phyloP scores from a whole-genome alignment of 1,140 invertebrate species.

The Drosophila arawakana region DNA sequence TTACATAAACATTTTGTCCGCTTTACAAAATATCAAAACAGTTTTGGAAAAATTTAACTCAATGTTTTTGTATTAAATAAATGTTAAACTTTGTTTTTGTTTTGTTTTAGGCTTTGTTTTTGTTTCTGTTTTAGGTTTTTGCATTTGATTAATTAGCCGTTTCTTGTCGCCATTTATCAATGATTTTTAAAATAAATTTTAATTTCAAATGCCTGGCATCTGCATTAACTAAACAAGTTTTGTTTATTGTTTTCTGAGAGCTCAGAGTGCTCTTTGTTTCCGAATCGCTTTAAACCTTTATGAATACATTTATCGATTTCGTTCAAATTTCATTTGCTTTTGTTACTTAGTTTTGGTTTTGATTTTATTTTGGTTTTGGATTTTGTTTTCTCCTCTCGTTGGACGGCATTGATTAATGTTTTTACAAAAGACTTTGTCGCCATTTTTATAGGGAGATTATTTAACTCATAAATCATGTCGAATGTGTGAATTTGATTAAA shows the following conservation, averaged over 20 bases:
- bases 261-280: constrained; percentile 21
- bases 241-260: constrained; percentile 44
- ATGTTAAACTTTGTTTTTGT: constrained; percentile 12
- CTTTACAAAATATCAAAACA: background rate
- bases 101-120: constrained; percentile 24
- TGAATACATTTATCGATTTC: constrained; percentile 43
- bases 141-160: constrained; percentile 78
- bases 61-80: background rate
- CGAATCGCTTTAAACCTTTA: constrained; percentile 24
- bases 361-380: constrained; percentile 26
- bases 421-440: constrained; percentile 76
- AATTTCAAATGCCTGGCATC: constrained; percentile 46
- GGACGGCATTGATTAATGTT: constrained; percentile 62
- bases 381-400: constrained; percentile 31
- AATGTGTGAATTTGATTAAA: constrained; percentile 66
- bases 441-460: constrained; percentile 60
- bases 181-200: constrained; percentile 65
- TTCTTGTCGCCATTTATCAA: constrained; percentile 74
- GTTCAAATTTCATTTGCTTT: constrained; percentile 59
- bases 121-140: constrained; percentile 53
- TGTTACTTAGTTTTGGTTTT: constrained; percentile 18
- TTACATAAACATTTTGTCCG: no score
- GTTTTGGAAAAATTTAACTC: background rate
- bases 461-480: constrained; percentile 57
- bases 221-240: constrained; percentile 68